A percentile compares a stretch with the other conserved stretches of the same genome.
phyloP scores from a whole-genome alignment of 2,888 invertebrate genomes.

The Cinara cedri region DNA sequence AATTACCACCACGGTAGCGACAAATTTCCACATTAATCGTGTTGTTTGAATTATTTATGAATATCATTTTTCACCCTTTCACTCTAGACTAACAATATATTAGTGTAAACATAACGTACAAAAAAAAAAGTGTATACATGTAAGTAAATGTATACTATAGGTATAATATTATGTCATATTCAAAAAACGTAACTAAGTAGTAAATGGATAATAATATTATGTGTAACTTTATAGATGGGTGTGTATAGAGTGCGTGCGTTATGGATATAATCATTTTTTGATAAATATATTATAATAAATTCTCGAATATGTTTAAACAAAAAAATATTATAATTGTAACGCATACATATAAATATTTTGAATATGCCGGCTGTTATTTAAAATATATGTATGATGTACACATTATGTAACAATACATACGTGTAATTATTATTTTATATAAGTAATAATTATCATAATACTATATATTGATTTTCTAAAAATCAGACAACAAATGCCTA shows the following conservation, averaged over 20 bases:
- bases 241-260: conserved; percentile 17
- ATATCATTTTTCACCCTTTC: conserved; percentile 56
- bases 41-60: conserved; percentile 55
- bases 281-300: neutral
- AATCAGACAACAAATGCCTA: conserved; percentile 47
- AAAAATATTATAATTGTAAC: neutral
- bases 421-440: neutral
- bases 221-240: conserved; percentile 11
- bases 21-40: conserved; percentile 55
- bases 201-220: conserved; percentile 17
- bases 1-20: conserved; percentile 48
- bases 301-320: neutral
- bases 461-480: conserved; percentile 36
- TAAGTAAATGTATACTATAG: neutral
- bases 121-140: conserved; percentile 22
- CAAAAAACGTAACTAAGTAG: conserved; percentile 21
- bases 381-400: no score
- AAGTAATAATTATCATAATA: neutral
- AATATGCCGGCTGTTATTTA: no score
- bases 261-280: neutral
- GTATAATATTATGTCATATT: conserved; percentile 33
- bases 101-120: conserved; percentile 48
- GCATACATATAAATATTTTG: no score
- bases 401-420: neutral
- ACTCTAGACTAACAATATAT: conserved; percentile 56